Percentiles rank a stretch among this genome's conserved stretches.
These are phyloP conservation scores for Sminthurides aquaticus DNA, from an alignment of 2,888 invertebrate species.

Conservation along the genomic window DNA sequence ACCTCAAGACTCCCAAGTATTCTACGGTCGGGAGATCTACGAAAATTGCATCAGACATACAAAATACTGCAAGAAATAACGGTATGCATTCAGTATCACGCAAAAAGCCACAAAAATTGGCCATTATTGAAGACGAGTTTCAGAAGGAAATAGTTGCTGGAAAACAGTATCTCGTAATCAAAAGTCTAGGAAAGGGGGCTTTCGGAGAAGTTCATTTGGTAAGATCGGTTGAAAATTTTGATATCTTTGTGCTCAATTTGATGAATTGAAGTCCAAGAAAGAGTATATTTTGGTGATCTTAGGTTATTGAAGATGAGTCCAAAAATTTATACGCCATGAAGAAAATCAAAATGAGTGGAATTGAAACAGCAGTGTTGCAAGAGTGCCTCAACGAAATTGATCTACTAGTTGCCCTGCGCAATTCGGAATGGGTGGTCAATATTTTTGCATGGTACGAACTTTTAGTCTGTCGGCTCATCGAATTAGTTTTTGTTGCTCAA, in stretches of 20 bases:
- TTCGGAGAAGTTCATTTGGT: slow-evolving; percentile 69
- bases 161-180: slow-evolving; percentile 64
- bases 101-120: background rate
- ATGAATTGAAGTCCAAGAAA: background rate
- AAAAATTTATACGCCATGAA: slow-evolving; percentile 65
- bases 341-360: slow-evolving; percentile 67
- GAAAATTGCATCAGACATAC: no score
- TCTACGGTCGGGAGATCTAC: background rate
- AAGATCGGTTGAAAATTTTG: slow-evolving; percentile 15
- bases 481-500: slow-evolving; percentile 2
- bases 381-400: slow-evolving; percentile 85
- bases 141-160: slow-evolving; percentile 56
- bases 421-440: slow-evolving; percentile 71
- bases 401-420: slow-evolving; percentile 70
- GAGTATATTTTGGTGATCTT: slow-evolving; percentile 36
- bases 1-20: background rate
- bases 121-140: slow-evolving; percentile 29
- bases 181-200: slow-evolving; percentile 77
- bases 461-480: slow-evolving; percentile 43
- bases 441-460: slow-evolving; percentile 85
- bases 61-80: background rate
- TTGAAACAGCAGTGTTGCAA: slow-evolving; percentile 62
- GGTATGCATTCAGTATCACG: background rate
- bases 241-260: background rate
- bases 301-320: slow-evolving; percentile 59